Evolutionary conservation across 2,113 vertebrate species (phyloP).

Genomic region (Takifugu bimaculatus): DNA sequence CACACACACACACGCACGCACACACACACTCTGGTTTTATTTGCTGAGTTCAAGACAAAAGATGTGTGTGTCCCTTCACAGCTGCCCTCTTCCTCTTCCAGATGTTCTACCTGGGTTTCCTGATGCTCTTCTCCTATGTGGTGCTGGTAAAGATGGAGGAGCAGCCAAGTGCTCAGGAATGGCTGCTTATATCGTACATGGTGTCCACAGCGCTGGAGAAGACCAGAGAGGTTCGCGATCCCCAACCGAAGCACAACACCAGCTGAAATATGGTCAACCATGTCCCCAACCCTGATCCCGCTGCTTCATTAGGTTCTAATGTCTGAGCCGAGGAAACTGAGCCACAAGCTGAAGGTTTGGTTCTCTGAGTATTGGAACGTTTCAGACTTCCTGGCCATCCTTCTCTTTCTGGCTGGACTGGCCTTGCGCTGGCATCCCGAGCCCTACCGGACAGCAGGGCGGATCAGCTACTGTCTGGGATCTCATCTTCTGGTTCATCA

Average conservation of each 20-base stretch:
- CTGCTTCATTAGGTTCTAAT: slow-evolving; percentile 78
- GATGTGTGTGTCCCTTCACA: too few relatives aligned
- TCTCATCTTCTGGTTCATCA: slow-evolving; percentile 95
- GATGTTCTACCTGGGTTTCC: slow-evolving; percentile 90
- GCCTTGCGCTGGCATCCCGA: slow-evolving; percentile 76
- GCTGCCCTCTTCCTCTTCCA: slow-evolving; percentile 46
- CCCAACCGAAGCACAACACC: too few relatives aligned
- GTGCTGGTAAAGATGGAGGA: slow-evolving; percentile 89
- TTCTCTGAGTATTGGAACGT: slow-evolving; percentile 96
- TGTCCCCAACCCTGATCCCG: too few relatives aligned
- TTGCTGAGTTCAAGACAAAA: too few relatives aligned
- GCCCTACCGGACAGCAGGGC: slow-evolving; percentile 76
- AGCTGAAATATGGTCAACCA: too few relatives aligned
- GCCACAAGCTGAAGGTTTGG: slow-evolving; percentile 93
- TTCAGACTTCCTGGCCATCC: slow-evolving; percentile 85
- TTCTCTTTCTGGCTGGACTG: slow-evolving; percentile 86
- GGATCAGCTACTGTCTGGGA: slow-evolving; percentile 89
- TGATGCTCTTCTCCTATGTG: slow-evolving; percentile 91
- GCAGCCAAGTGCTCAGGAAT: slow-evolving; percentile 84
- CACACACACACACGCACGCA: too few relatives aligned
- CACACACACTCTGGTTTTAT: too few relatives aligned
- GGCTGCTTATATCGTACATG: slow-evolving; percentile 88
- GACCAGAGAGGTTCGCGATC: slow-evolving; percentile 89
- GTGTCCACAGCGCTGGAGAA: slow-evolving; percentile 89
- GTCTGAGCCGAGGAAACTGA: slow-evolving; percentile 88